Base-by-base conservation (phyloP, 2,888 invertebrate genomes). In the Hermodice carunculata region DNA sequence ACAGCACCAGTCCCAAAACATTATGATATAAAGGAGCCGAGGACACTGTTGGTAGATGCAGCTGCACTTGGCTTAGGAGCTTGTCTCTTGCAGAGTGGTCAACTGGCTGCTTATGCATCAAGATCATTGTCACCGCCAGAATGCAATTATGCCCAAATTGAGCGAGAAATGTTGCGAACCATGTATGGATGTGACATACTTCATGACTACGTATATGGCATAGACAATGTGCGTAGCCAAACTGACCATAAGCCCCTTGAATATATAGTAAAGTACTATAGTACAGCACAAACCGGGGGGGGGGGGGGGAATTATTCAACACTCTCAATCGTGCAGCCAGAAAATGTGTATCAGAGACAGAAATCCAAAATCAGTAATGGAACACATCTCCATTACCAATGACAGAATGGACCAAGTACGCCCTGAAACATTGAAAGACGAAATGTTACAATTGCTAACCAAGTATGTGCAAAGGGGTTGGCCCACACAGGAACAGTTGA, bases 171-270 rank as follows among this genome's bases (percentile, higher is more conserved):
- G n/a, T 28, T 49, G 37, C 32, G 22, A 17, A 59, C 49, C 5
- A 53, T n/a, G 19, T 53, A 14, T 51, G 59, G 11, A 6, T 29
- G 32, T 29, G 34, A 8, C 4, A 24, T 19, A 17, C 49, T 49
- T 32, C 46, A 59, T 11, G 32, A 59, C 6, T 51, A 59, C 32
- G 22, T 59, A 14, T 44, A 48, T 11, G 49, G 59, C 3, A 59
- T 28, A 49, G 14, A 31, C 3, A n/a, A 17, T 14, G 28, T 57
- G 3, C 19, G 5, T 5, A 42, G 56, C 5, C 6, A 34, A 24
- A 37, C 56, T n/a, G 56, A 61, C 29, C 61, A 61, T 28, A 61
- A 61, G 54, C 61, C 61, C 8, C 19, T 11, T 14, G 24, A 24
- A n/a, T 8, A 8, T 8, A 8, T 37, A 37, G 11, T 14, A 14